phyloP scores from a whole-genome alignment of 2,113 vertebrate species.

The Equus przewalskii region DNA sequence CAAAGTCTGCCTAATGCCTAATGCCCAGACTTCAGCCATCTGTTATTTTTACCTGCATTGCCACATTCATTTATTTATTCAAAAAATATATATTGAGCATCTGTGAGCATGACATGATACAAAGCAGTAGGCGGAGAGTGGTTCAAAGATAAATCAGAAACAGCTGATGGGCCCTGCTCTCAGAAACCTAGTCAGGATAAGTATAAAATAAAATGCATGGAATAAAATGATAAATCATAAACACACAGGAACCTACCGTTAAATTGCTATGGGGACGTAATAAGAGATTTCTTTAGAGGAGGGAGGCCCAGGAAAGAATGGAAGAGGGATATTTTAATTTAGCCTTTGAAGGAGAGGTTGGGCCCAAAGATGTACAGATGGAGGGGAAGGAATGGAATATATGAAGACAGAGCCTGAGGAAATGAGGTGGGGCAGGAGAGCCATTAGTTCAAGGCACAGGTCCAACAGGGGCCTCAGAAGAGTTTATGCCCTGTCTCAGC shows the following conservation, averaged over 20 bases:
- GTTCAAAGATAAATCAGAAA: neutral
- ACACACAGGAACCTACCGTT: neutral
- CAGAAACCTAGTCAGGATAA: neutral
- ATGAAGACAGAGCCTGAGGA: neutral
- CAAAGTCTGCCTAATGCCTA: neutral
- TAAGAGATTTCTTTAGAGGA: neutral
- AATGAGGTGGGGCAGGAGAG: neutral
- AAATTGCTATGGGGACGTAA: neutral
- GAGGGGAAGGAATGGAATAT: neutral
- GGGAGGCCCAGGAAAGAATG: neutral
- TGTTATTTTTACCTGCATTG: constrained; percentile 59
- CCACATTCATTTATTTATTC: constrained; percentile 46
- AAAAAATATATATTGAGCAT: neutral
- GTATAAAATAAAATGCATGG: neutral
- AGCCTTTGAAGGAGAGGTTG: neutral
- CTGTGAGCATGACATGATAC: neutral
- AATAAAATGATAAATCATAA: neutral
- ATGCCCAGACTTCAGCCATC: neutral
- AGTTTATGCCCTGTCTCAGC: neutral
- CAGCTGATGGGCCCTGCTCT: neutral
- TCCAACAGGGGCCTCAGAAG: neutral
- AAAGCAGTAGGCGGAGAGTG: neutral
- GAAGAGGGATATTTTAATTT: neutral
- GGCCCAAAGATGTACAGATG: neutral
- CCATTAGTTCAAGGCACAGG: neutral